phyloP scores from a whole-genome alignment of 2,113 vertebrate genomes.

The Phrynosoma blainvillii region DNA sequence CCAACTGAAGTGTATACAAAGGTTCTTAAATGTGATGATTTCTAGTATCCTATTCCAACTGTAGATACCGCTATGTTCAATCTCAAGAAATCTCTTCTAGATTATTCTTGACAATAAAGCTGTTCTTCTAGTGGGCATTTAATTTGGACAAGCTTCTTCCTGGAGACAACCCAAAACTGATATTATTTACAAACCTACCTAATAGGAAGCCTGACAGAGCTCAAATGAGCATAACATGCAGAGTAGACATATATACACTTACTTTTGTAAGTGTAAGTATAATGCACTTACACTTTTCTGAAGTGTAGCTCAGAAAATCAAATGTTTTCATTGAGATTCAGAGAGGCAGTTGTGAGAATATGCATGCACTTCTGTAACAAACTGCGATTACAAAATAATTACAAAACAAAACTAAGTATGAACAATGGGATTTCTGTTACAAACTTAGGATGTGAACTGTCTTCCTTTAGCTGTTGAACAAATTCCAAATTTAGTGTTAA shows the following conservation, averaged over 20 bases:
- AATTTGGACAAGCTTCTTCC: too few relatives aligned
- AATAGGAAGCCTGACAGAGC: not conserved
- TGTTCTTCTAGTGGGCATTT: too few relatives aligned
- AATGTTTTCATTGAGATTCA: conserved; percentile 34
- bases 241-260: not conserved
- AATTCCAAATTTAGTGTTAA: conserved; percentile 48
- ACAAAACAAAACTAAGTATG: conserved; percentile 31
- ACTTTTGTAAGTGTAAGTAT: not conserved
- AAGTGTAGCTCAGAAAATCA: not conserved
- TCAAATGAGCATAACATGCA: not conserved
- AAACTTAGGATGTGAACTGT: conserved; percentile 31
- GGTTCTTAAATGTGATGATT: not conserved
- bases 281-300: too few relatives aligned
- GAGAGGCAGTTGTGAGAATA: not conserved
- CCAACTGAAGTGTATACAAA: not conserved
- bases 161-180: too few relatives aligned
- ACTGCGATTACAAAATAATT: not conserved
- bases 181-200: not conserved
- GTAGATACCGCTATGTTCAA: too few relatives aligned
- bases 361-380: conserved; percentile 18
- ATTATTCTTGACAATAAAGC: too few relatives aligned
- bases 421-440: conserved; percentile 21
- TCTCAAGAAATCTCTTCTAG: too few relatives aligned
- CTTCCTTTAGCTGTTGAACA: conserved; percentile 48
- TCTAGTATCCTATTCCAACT: too few relatives aligned